A percentile compares a stretch with the other conserved stretches of the same genome.
Evolutionary conservation across 2,888 invertebrate species (phyloP).

Genomic region (Drosophila kanekoi): DNA sequence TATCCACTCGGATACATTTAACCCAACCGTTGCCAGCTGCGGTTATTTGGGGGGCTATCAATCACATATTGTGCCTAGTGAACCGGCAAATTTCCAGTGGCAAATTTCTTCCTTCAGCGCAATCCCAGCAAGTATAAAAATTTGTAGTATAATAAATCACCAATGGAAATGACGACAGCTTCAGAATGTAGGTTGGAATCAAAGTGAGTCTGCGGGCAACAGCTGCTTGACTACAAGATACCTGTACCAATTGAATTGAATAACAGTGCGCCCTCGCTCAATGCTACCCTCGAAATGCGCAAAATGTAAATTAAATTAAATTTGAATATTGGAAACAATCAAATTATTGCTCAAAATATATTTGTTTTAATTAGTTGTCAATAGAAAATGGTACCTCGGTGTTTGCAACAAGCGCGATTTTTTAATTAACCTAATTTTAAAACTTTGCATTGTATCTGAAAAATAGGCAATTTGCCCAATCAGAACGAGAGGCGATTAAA

Average conservation of each 20-base stretch:
- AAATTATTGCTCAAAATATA: no score
- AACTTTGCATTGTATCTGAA: no score
- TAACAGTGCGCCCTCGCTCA: no score
- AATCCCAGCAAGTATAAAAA: constrained; percentile 46
- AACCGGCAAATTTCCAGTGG: constrained; percentile 49
- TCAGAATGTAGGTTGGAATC: constrained; percentile 26
- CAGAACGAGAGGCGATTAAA: no score
- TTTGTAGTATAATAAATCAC: constrained; percentile 72
- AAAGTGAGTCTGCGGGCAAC: neutral
- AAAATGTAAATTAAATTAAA: no score
- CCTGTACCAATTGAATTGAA: neutral
- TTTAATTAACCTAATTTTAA: no score
- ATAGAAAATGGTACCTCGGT: no score
- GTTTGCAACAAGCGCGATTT: no score
- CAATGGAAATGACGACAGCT: constrained; percentile 59
- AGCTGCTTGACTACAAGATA: constrained; percentile 28
- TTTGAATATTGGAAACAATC: no score
- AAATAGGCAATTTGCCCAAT: no score
- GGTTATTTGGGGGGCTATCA: constrained; percentile 31
- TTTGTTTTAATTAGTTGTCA: no score
- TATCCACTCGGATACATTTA: constrained; percentile 18
- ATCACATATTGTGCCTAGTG: constrained; percentile 45
- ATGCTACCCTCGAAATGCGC: no score
- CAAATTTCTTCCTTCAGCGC: constrained; percentile 24
- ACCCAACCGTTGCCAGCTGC: constrained; percentile 14